Conservation (phyloP, 2,797 vertebrate species). For the Thaleichthys pacificus region DNA sequence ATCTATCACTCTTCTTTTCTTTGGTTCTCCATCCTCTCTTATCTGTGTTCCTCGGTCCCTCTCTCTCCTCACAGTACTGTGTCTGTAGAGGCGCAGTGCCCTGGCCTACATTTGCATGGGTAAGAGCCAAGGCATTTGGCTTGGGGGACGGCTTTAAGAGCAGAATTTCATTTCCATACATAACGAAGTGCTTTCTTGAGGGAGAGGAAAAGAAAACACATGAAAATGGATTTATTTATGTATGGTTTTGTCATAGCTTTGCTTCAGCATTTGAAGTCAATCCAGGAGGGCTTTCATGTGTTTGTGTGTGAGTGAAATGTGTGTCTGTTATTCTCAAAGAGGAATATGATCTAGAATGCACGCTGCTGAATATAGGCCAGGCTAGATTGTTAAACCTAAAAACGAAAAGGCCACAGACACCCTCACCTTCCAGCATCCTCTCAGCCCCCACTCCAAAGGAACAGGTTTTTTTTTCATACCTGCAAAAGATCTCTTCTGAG, state of each 20-base stretch:
- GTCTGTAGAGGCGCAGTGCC: conserved; percentile 60
- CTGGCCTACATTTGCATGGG: conserved; percentile 67
- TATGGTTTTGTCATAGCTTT: conserved; percentile 63
- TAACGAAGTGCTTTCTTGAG: conserved; percentile 63
- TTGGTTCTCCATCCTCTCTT: conserved; percentile 4
- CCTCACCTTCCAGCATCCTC: not conserved
- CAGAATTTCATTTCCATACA: conserved; percentile 72
- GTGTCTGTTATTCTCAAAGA: conserved; percentile 5
- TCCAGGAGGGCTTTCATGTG: conserved; percentile 62
- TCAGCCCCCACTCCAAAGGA: not conserved
- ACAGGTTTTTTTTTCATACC: not conserved
- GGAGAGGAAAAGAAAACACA: conserved; percentile 51
- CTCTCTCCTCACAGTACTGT: conserved; percentile 46
- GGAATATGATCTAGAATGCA: not conserved
- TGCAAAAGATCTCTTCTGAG: not conserved
- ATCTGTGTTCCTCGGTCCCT: not conserved
- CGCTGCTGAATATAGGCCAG: not conserved
- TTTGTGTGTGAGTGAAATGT: conserved; percentile 36
- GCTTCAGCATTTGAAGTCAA: conserved; percentile 57
- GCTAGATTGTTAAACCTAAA: not conserved
- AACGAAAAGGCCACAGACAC: conserved; percentile 24
- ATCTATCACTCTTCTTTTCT: not conserved
- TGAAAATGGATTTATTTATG: conserved; percentile 64
- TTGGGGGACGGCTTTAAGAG: conserved; percentile 48
- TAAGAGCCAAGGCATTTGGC: conserved; percentile 64